Conservation (phyloP, 2,888 invertebrate genomes). For the Oeneis ivallda region DNA sequence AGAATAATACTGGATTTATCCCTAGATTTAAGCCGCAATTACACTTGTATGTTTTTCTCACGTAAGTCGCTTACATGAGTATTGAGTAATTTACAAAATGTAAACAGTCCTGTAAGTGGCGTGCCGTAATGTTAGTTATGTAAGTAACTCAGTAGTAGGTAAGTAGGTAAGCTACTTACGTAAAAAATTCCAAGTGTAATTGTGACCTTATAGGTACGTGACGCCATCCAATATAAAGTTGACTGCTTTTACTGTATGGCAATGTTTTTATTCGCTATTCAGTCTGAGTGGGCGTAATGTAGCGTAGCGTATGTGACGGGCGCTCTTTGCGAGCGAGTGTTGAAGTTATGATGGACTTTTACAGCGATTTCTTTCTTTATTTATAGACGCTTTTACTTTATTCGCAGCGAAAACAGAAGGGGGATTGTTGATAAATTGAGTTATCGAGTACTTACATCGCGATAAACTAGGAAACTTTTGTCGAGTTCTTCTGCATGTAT, state of each 20-base stretch:
- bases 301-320: slow-evolving; percentile 38
- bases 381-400: slow-evolving; percentile 32
- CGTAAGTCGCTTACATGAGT: too few species aligned
- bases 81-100: too few species aligned
- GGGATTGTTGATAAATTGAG: slow-evolving; percentile 24
- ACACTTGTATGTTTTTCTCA: too few species aligned
- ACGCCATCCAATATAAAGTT: slow-evolving; percentile 46
- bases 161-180: too few species aligned
- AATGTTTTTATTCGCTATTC: slow-evolving; percentile 43
- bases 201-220: slow-evolving; percentile 37
- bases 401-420: slow-evolving; percentile 17
- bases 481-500: slow-evolving; percentile 1
- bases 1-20: too few species aligned
- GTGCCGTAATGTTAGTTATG: too few species aligned
- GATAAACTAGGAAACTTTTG: slow-evolving; percentile 12
- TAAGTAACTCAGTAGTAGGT: too few species aligned
- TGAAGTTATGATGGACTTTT: slow-evolving; percentile 39
- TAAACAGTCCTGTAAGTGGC: too few species aligned
- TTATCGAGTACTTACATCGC: slow-evolving; percentile 8
- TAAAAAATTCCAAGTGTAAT: background rate
- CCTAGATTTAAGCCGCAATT: too few species aligned
- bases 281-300: slow-evolving; percentile 37
- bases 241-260: slow-evolving; percentile 44
- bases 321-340: slow-evolving; percentile 36
- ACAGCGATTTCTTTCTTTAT: slow-evolving; percentile 38